These are phyloP conservation scores for Hoplostethus mediterraneus DNA, from an alignment of 2,797 vertebrate species.

Conservation along the genomic window DNA sequence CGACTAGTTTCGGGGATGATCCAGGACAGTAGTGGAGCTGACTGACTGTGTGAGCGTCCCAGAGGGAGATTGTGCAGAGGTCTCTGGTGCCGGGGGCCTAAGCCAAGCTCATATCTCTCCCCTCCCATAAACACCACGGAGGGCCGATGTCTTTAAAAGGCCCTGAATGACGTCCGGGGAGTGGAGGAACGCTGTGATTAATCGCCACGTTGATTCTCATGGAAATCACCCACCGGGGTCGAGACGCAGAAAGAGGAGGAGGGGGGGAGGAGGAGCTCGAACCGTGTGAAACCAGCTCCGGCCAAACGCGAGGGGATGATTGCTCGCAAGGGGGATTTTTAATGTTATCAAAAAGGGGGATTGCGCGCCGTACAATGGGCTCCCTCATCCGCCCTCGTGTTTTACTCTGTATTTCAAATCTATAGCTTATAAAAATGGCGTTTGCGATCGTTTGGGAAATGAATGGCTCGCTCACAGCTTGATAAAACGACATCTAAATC, in stretches of 20 bases:
- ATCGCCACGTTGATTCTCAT: conserved; percentile 84
- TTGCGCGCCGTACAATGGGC: conserved; percentile 62
- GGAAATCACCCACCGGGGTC: conserved; percentile 77
- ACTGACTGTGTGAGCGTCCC: conserved; percentile 76
- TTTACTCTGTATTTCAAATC: conserved; percentile 58
- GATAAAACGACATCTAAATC: conserved; percentile 36
- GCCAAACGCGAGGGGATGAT: conserved; percentile 75
- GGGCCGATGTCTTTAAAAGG: conserved; percentile 83
- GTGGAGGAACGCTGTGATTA: conserved; percentile 82
- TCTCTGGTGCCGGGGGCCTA: conserved; percentile 55
- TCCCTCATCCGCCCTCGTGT: conserved; percentile 40
- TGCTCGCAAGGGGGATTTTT: conserved; percentile 73
- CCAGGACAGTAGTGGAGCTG: conserved; percentile 76
- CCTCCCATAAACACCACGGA: conserved; percentile 79
- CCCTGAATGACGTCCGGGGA: conserved; percentile 82
- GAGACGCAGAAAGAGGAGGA: conserved; percentile 55
- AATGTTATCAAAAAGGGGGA: conserved; percentile 69
- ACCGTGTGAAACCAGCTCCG: conserved; percentile 78
- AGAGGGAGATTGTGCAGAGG: conserved; percentile 71
- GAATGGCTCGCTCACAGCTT: conserved; percentile 18
- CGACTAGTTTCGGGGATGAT: conserved; percentile 52
- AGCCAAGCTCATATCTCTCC: conserved; percentile 75
- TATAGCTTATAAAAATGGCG: conserved; percentile 59
- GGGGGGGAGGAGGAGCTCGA: conserved; percentile 63
- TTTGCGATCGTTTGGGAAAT: conserved; percentile 27